Evolutionary conservation across 2,113 vertebrate genomes (phyloP), one percentile per base, ranked within the genome.

Genomic region (Nyctibius bracteatus): DNA sequence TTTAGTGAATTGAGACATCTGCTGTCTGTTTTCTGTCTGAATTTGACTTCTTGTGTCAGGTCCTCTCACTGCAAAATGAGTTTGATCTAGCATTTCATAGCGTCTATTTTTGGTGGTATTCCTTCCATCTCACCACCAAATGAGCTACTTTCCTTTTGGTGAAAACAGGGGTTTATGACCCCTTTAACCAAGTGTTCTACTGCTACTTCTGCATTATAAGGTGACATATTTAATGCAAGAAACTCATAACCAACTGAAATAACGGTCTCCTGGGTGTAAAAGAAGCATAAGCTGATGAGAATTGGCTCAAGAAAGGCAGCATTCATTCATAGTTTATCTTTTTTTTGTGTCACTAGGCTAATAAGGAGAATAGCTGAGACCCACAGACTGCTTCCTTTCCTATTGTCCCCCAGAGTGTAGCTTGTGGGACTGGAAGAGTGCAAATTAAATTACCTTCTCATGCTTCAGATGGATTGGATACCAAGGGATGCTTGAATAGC

Each of bases 381-480:
- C 62, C 47, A 90, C 52, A 55, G 82, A 44, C 59, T 49, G 58
- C 86, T 88, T 95, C 75, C 33, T 74, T 90, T 95, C 30, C 85
- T 88, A 4, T 86, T 90, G 72, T 84, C 41, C 82, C 55, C 88
- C 54, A 9, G 94, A 70, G 92, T 55, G 46, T 11, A 78, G 51
- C 75, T 67, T 61, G 77, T 90, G 80, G 88, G 84, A 93, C 65
- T 81, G 52, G 55, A 96, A 90, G 75, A 93, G 75, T 47, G 79
- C 83, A 96, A 97, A 93, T 94, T 90, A 92, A 94, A 95, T 96
- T 95, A 94, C 79, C 63, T 91, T 87, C 94, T 96, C 79, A 88
- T 86, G 90, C 79, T 94, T 93, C 87, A 88, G 75, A 93, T 92
- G 79, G 95, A 67, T 46, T 86, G 90, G 87, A 90, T 92, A 86